Evolutionary conservation across 1,140 invertebrate genomes (phyloP), one percentile per base, ranked within the genome.

Genomic region (Ericerus pela): DNA sequence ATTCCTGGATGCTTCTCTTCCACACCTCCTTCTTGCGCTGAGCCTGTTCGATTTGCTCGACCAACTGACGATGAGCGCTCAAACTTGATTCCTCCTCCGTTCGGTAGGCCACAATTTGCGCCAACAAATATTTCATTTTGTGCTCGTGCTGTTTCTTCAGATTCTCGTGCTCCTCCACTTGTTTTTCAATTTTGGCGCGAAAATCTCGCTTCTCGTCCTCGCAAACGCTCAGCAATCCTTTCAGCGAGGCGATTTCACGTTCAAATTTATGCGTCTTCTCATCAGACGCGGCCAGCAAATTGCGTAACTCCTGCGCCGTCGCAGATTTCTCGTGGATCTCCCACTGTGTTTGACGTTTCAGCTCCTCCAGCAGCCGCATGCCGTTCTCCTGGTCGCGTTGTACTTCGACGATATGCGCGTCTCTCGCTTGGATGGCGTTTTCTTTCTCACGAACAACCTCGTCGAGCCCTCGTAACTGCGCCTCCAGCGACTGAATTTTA

Each of bases 21-120:
- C 41, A 47, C 14, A 47, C 8, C 10, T 47, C 10, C 14, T 47
- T 47, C 20, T 47, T 47, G 20, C 26, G 3, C 26, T 47, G 41
- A 22, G 41, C 41, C 26, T 47, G 16, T 47, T 47, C 41, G 41
- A 47, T 47, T 47, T 47, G 41, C 4, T 47, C 10, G 41, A 47
- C 41, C 6, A 47, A 16, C 41, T 47, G 10, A 16, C 41, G 41
- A 47, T 47, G 41, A 3, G 41, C 41, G 11, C 10, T 24, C 20
- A 47, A 16, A 22, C 41, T 47, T 10, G 41, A 47, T 16, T 47
- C 41, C 20, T 47, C 41, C 26, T 47, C 41, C 20, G 41, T 16
- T 18, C 41, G 41, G 14, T 47, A 47, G 3, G 41, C 41, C 2
- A 47, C 14, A 4, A 47, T 47, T 22, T 47, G 41, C 8, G 20